These are phyloP conservation scores for Slavum lentiscoides DNA, from an alignment of 2,888 invertebrate genomes.

Conservation along the genomic window DNA sequence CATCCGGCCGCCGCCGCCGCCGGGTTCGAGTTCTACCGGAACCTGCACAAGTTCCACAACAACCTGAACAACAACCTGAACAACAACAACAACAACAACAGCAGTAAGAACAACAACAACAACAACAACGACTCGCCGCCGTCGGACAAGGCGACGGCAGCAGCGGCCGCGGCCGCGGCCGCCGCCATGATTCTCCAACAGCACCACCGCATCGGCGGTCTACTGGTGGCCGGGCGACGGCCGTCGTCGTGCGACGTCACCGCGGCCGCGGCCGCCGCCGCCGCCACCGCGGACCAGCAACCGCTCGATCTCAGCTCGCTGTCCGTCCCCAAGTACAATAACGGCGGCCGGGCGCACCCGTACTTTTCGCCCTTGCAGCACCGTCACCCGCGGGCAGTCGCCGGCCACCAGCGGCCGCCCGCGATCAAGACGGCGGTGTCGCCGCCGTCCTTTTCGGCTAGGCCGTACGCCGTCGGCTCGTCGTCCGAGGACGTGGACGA, in stretches of 20 bases:
- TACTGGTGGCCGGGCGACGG: slow-evolving; percentile 30
- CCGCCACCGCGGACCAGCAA: slow-evolving; percentile 34
- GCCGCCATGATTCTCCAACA: slow-evolving; percentile 47
- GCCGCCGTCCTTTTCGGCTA: slow-evolving; percentile 4
- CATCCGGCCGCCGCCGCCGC: slow-evolving; percentile 40
- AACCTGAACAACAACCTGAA: slow-evolving; percentile 46
- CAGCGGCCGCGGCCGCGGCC: slow-evolving; percentile 32
- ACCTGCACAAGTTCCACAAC: slow-evolving; percentile 48
- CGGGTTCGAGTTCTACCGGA: slow-evolving; percentile 50
- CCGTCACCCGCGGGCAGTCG: not conserved
- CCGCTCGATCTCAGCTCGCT: slow-evolving; percentile 50
- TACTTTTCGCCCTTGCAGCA: slow-evolving; percentile 35
- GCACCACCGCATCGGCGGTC: slow-evolving; percentile 32
- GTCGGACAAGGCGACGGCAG: slow-evolving; percentile 28
- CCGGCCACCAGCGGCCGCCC: slow-evolving; percentile 51
- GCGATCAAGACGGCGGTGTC: slow-evolving; percentile 10
- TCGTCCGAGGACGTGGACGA: slow-evolving; percentile 39
- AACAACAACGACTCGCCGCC: slow-evolving; percentile 52
- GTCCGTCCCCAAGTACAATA: slow-evolving; percentile 43
- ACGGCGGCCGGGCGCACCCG: slow-evolving; percentile 47
- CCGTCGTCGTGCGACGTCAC: slow-evolving; percentile 28
- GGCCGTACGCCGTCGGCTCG: slow-evolving; percentile 48
- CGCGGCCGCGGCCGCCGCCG: slow-evolving; percentile 5
- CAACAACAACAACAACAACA: slow-evolving; percentile 43
- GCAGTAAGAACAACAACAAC: slow-evolving; percentile 49